Base-by-base conservation (phyloP, 2,888 invertebrate genomes). In the Xestia xanthographa region DNA sequence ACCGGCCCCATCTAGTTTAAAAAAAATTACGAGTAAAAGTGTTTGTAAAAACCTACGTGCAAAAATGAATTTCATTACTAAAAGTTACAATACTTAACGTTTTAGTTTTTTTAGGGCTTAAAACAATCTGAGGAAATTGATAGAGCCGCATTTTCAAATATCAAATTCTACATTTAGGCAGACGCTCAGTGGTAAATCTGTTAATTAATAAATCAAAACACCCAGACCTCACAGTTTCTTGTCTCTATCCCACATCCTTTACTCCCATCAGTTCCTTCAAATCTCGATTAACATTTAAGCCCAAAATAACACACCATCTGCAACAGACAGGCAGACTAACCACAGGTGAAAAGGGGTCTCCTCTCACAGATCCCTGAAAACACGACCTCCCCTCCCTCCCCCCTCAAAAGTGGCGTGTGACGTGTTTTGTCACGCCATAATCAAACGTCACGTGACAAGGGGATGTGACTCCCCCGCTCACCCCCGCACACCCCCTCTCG, bases 351-450 rank as follows among this genome's bases (percentile, higher is more conserved):
- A 80, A 75, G 74, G 78, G 85, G 77, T 65, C 76, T 77, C 75
- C 72, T 75, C 70, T 62, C 67, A 60, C 81, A 82, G 79, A 80
- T 83, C 88, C 86, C 88, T 83, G 77, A 87, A 90, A 89, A 72
- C 66, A 85, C 84, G 66, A 78, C 77, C 71, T 22, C 29, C 62
- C 50, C 45, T 29, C 41, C 11, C 34, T 17, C 58, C 72, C 74
- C 72, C 86, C 88, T 90, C 81, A 88, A 91, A 92, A 90, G 89
- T 90, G 91, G 90, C 89, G 89, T 86, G 88, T 89, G 90, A 89
- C 91, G 91, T 93, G 92, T 94, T 92, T 91, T 92, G 94, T 94
- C 94, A 93, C 92, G 93, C 90, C 89, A 90, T 88, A 88, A 88
- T 88, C 87, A 88, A 88, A 88, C 85, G 88, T 88, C 87, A 88